A percentile compares a stretch with the other conserved stretches of the same genome.
Evolutionary conservation across 2,797 vertebrate species (phyloP).

Genomic region (Cygnus olor): DNA sequence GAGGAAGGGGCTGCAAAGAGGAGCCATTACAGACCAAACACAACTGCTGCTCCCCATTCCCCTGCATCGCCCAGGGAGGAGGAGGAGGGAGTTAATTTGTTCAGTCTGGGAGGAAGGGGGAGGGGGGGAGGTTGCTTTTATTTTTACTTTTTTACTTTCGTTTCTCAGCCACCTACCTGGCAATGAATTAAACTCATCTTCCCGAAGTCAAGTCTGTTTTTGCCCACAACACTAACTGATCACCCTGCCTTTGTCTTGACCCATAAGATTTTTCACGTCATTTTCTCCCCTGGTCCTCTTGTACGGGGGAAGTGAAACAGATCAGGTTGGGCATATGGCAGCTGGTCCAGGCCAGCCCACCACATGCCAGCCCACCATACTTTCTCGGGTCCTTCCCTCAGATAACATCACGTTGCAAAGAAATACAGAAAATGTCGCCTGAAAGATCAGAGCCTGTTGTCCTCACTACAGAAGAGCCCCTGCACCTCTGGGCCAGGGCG

Average conservation of each 20-base stretch:
- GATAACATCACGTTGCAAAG: background rate
- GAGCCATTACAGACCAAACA: rapidly evolving
- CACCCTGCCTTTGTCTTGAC: background rate
- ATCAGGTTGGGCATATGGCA: background rate
- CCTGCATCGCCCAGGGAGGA: rapidly evolving
- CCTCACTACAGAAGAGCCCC: background rate
- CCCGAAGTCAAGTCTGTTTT: background rate
- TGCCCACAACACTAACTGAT: background rate
- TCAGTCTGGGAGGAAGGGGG: rapidly evolving
- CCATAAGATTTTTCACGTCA: rapidly evolving
- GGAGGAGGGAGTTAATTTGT: too few species aligned
- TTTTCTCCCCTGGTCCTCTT: background rate
- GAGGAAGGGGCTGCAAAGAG: too few species aligned
- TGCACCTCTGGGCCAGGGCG: too few species aligned
- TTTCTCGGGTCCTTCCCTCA: background rate
- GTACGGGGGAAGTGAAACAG: background rate
- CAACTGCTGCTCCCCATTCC: rapidly evolving
- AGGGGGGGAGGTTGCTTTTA: rapidly evolving
- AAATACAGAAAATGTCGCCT: rapidly evolving
- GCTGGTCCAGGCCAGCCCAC: background rate
- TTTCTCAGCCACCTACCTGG: background rate
- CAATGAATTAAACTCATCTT: background rate
- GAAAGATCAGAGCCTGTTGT: background rate
- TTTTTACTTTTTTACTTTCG: background rate
- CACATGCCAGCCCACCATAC: background rate